Base-by-base conservation (phyloP, 2,113 vertebrate genomes). In the Guaruba guarouba region DNA sequence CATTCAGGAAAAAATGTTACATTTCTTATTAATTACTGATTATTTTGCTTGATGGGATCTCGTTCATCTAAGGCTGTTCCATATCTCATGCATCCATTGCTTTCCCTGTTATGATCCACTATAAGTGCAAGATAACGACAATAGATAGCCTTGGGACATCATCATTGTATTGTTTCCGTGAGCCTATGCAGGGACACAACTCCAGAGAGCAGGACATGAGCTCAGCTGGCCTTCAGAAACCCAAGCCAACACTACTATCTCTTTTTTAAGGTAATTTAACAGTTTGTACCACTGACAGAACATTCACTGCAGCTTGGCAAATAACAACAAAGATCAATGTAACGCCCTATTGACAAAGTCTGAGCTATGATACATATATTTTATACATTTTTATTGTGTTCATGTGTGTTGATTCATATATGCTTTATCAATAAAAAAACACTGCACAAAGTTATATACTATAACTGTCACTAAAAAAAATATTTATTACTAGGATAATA, bases 341-440 rank as follows among this genome's bases (percentile, higher is more conserved):
- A 67, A 93, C 80, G 83, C 86, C 97, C 94, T 96, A 95, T 95
- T 62, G 97, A 97, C 95, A 79, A 88, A 95, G 39, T n/a, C 91
- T 91, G 70, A 49, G 67, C 95, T 39, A 5, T 52, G 89, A 92
- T 77, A 93, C 95, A 87, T 96, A 93, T 82, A 94, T 93, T 97
- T 89, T 88, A 68, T 88, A 75, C 86, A 31, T 93, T 97, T 97
- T 98, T 95, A 97, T 92, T 92, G 94, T 95, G 95, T 96, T 97
- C 96, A 82, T 97, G 93, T 95, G 96, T 97, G 97, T 97, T 97
- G 97, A 97, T 97, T 98, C 97, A 97, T 97, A 92, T 93, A 48
- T 49, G 92, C 62, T 98, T 96, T 97, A 96, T 97, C 97, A 91
- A 97, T 93, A 89, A 97, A 97, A 91, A 93, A 91, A 81, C 5